Base-by-base conservation (phyloP, 1,140 invertebrate species). In the Penaeus indicus region DNA sequence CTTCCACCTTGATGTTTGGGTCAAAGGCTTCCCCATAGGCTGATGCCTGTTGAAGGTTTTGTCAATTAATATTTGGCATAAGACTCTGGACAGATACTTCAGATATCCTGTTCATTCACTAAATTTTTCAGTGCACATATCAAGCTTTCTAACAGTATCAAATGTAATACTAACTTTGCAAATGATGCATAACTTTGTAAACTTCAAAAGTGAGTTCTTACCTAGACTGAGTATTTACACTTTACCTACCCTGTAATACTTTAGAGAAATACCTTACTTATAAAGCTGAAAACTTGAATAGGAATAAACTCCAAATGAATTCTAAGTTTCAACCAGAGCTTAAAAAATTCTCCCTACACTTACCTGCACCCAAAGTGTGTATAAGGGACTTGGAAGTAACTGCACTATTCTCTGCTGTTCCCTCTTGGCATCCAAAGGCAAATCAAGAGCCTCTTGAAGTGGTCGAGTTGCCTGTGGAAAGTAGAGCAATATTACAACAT, bases 361-460 rank as follows among this genome's bases (percentile, higher is more conserved):
- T 16, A 91, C 90, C 91, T 91, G 91, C 16, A 91, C 90, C 88
- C 97, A 98, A 3, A 98, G 94, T 88, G 98, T 95, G 93, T 98
- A 99, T 0, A 99, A 93, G 10, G 97, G 95, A 84, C 95, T 94
- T 11, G 97, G 96, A 11, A 99, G 93, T 89, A 97, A 94, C 64
- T 95, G 93, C 21, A 97, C 97, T 82, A 95, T 94, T 91, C 95
- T 94, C 91, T 96, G 95, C 91, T 97, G 95, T 91, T 95, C 95
- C 91, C 95, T 94, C 86, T 95, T 95, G 91, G 96, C 95, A 92
- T 97, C 96, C 77, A 97, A 94, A n/a, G 95, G 95, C 86, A 98
- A 94, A 67, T 96, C 96, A 25, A 99, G 94, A 91, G 97, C 96
- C 92, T 98, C 97, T 93, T 98, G 97, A 22, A 99, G 93, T 10